phyloP scores from a whole-genome alignment of 2,113 vertebrate genomes.

The Spheniscus mendiculus region DNA sequence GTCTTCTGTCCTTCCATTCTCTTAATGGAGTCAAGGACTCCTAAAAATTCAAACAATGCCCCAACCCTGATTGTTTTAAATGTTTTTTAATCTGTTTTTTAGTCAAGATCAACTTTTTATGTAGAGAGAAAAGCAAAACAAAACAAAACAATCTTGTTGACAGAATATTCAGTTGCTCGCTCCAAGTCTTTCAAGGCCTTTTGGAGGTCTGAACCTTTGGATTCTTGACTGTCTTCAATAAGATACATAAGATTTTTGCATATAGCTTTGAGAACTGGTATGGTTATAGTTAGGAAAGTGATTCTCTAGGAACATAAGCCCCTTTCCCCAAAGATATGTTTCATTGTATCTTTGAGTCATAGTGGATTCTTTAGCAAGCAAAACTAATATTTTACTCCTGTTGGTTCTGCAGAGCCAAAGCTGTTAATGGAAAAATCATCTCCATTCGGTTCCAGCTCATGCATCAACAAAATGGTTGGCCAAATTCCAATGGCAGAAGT shows the following conservation, averaged over 20 bases:
- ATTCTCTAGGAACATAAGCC: not conserved
- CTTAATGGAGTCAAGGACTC: not conserved
- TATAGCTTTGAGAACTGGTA: not conserved
- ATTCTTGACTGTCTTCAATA: not conserved
- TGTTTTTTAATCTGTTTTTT: not conserved
- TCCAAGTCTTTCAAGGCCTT: not conserved
- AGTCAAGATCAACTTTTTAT: not conserved
- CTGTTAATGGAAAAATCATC: constrained; percentile 20
- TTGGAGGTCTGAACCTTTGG: not conserved
- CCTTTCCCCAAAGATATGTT: not conserved
- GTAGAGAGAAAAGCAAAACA: not conserved
- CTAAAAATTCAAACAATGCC: not conserved
- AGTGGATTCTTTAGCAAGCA: constrained; percentile 2
- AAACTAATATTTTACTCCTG: constrained; percentile 38
- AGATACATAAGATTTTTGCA: not conserved
- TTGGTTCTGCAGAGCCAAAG: constrained; percentile 6
- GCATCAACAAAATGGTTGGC: constrained; percentile 14
- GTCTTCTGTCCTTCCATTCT: not conserved
- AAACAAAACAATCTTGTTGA: not conserved
- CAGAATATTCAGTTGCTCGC: not conserved
- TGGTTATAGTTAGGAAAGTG: not conserved
- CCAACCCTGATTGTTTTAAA: not conserved
- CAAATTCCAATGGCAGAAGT: not conserved
- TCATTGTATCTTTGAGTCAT: not conserved
- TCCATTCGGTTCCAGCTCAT: not conserved